Evolutionary conservation across 37 sponge, comb jelly and placozoan species (phyloP).

Genomic region (Spongilla lacustris): DNA sequence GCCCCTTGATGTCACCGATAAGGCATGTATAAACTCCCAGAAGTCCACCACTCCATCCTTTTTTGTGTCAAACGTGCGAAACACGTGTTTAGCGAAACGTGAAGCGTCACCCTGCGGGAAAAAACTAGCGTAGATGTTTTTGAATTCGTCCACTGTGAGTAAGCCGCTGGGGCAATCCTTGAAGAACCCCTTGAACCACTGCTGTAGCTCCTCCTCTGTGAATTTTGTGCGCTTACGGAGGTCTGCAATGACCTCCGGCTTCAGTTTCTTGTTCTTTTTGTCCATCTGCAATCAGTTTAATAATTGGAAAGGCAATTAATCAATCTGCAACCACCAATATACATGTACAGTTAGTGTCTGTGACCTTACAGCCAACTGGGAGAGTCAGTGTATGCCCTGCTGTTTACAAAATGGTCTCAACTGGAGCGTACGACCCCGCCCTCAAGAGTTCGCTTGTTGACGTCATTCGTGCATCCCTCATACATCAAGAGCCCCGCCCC

Average conservation of each 20-base stretch:
- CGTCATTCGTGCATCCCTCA: too few species aligned
- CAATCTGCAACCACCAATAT: too few species aligned
- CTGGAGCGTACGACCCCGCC: too few species aligned
- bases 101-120: constrained; percentile 99
- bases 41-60: constrained; percentile 93
- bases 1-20: constrained; percentile 94
- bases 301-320: too few species aligned
- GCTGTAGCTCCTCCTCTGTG: constrained; percentile 94
- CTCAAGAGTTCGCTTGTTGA: too few species aligned
- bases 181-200: constrained; percentile 98
- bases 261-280: constrained; percentile 90
- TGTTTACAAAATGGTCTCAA: too few species aligned
- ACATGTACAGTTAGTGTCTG: too few species aligned
- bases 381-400: too few species aligned
- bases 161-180: constrained; percentile 95
- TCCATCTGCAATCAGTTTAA: too few species aligned
- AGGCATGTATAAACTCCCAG: constrained; percentile 95
- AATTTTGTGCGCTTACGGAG: constrained; percentile 86
- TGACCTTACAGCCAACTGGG: too few species aligned
- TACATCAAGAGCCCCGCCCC: too few species aligned
- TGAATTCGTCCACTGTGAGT: constrained; percentile 96
- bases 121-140: constrained; percentile 90
- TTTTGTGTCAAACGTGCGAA: constrained; percentile 95
- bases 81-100: constrained; percentile 97
- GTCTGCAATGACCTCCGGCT: constrained; percentile 91